Conservation (phyloP, 2,888 invertebrate genomes). For the Leptinotarsa haldemani region DNA sequence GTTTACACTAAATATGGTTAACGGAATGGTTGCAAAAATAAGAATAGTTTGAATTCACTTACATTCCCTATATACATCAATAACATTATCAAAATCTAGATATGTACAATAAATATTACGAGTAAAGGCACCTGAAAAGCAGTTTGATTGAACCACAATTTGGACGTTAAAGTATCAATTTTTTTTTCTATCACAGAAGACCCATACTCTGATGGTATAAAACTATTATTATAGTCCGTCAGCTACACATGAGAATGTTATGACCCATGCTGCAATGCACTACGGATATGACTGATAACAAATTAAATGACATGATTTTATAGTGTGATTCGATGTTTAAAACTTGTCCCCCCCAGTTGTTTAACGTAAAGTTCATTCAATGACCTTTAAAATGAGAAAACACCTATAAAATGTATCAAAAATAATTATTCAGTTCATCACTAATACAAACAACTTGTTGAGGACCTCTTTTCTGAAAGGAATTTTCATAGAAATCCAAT, state of each 20-base stretch:
- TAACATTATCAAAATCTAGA: constrained; percentile 14
- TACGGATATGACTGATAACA: no score
- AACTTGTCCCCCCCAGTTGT: no score
- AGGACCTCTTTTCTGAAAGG: neutral
- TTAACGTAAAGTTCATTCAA: no score
- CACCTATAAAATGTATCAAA: no score
- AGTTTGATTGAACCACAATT: constrained; percentile 6
- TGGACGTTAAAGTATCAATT: constrained; percentile 10
- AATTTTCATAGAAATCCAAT: neutral
- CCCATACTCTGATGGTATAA: constrained; percentile 11
- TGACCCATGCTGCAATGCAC: no score
- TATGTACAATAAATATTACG: constrained; percentile 20
- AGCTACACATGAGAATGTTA: neutral
- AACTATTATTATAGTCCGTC: neutral
- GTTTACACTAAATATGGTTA: neutral
- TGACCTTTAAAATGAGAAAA: no score
- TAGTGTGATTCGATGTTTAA: neutral
- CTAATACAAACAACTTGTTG: no score
- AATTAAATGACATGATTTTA: neutral
- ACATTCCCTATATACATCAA: constrained; percentile 16
- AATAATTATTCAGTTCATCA: no score
- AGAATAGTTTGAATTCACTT: neutral
- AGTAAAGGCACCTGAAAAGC: constrained; percentile 15
- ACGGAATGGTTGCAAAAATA: neutral
- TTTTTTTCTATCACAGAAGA: constrained; percentile 15